Evolutionary conservation across 2,888 invertebrate species (phyloP), one percentile per base, ranked within the genome.

Genomic region (Thereva unica): DNA sequence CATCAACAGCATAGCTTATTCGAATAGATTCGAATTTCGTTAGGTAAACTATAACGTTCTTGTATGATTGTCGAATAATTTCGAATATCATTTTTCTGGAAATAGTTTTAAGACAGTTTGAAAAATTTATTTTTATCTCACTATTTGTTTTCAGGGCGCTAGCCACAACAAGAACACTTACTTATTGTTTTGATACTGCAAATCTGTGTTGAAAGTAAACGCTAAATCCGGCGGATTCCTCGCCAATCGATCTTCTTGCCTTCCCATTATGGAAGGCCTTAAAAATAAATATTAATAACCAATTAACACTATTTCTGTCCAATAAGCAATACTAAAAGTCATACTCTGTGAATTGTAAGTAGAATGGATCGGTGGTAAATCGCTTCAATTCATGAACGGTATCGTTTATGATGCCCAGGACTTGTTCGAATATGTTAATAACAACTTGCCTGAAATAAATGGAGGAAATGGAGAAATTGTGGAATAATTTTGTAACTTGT

Each of bases 201-300:
- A 56, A 70, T 94, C 92, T 70, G 87, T 86, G 64, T 86, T 84
- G 76, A 94, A 82, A 61, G 92, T 84, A 72, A 87, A 87, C 47
- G 84, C 82, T 41, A 94, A 80, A 69, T 87, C 86, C 0, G 93
- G 93, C 0, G 92, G 87, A 38, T 84, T 83, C 2, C 91, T 91
- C 65, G 89, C 89, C 0, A 90, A 86, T 76, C 90, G 86, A 50
- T 91, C 89, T 72, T 93, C 91, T 75, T 88, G 86, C 74, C 91
- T 90, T 12, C 89, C 90, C 85, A 93, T 92, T 69, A 95, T 90
- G 12, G 89, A 86, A 0, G 94, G 94, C 67, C 90, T 89, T 73
- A 54, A 78, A 76, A 34, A 59, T 64, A 38, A 57, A 0, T 44
- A 61, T 7, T 1, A 35, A 23, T 38, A 10, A 40, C 6, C 40